Conservation (phyloP, 2,888 invertebrate species). For the Tachina fera region DNA sequence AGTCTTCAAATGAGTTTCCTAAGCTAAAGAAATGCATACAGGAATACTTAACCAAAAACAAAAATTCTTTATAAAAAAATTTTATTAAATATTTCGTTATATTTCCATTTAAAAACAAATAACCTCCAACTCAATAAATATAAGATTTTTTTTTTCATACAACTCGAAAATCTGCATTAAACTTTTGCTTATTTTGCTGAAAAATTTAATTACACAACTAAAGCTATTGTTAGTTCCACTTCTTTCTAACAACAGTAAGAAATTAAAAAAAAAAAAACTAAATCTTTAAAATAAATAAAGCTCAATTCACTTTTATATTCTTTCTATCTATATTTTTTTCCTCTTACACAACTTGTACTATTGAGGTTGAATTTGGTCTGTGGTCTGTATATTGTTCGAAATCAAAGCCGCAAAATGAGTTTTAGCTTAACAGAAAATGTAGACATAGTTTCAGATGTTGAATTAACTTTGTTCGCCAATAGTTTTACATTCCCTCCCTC, state of each 20-base stretch:
- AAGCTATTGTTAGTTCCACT: conserved; percentile 1
- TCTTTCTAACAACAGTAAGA: background rate
- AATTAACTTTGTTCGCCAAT: conserved; percentile 54
- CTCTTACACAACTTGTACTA: conserved; percentile 32
- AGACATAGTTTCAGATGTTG: conserved; percentile 40
- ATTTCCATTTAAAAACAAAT: no score
- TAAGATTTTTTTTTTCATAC: no score
- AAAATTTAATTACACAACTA: conserved; percentile 40
- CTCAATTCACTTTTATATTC: background rate
- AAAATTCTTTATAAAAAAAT: no score
- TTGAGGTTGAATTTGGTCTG: conserved; percentile 60
- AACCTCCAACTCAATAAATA: no score
- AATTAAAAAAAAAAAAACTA: conserved; percentile 4
- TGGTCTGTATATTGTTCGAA: conserved; percentile 47
- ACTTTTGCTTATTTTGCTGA: conserved; percentile 12
- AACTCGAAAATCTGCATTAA: conserved; percentile 26
- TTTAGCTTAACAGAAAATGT: conserved; percentile 51
- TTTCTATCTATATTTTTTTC: background rate
- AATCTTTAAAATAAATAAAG: conserved; percentile 42
- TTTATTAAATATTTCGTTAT: no score
- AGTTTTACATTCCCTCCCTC: conserved; percentile 9
- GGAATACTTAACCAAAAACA: no score
- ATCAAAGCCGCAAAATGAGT: conserved; percentile 59
- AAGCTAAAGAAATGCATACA: no score
- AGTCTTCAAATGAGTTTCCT: no score